phyloP scores from a whole-genome alignment of 2,797 vertebrate genomes.

The Rhynchotus rufescens region DNA sequence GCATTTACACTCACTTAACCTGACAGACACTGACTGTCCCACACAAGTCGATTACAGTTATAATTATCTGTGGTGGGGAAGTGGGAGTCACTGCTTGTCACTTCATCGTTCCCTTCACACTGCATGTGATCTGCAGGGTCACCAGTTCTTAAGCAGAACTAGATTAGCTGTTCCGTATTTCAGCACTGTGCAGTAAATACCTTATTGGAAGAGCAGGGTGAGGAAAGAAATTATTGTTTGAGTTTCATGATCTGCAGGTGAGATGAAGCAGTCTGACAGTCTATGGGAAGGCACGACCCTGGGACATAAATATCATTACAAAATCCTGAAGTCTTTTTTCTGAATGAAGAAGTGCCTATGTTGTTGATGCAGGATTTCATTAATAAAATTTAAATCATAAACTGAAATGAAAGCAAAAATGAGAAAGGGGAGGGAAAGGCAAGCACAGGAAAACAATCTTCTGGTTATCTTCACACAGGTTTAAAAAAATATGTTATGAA shows the following conservation, averaged over 20 bases:
- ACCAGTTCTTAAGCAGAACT: too few relatives aligned
- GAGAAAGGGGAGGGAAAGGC: not conserved
- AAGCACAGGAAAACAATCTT: not conserved
- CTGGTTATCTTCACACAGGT: not conserved
- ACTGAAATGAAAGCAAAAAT: not conserved
- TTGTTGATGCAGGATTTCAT: not conserved
- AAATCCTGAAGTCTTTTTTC: not conserved
- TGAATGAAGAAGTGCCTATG: not conserved
- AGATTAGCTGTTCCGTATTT: not conserved
- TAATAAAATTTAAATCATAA: not conserved
- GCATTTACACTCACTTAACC: not conserved
- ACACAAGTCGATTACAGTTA: not conserved
- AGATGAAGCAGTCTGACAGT: not conserved
- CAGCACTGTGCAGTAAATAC: not conserved
- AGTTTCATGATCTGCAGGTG: fast-evolving
- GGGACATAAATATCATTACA: not conserved
- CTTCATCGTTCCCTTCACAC: not conserved
- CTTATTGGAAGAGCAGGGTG: not conserved
- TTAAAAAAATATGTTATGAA: not conserved
- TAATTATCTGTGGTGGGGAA: not conserved
- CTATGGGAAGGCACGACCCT: not conserved
- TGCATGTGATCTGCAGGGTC: not conserved
- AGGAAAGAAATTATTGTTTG: not conserved
- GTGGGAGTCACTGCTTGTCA: not conserved
- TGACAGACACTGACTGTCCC: not conserved